Evolutionary conservation across 1,140 invertebrate genomes (phyloP).

Genomic region (Laupala kohalensis): DNA sequence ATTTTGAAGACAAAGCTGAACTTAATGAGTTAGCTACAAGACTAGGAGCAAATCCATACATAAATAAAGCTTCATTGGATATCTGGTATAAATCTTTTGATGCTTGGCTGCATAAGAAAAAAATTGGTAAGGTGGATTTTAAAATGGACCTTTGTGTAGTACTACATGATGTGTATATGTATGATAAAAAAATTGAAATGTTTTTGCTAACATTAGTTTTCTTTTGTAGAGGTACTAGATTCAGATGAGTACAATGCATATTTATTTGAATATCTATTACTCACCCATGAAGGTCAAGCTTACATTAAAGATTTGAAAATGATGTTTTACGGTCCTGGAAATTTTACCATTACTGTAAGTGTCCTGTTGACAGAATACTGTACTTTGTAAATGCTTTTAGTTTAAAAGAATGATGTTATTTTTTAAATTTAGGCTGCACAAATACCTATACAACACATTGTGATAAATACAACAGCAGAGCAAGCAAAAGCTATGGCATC

Average conservation of each 20-base stretch:
- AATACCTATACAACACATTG: constrained; percentile 29
- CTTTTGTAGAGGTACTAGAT: too few relatives aligned
- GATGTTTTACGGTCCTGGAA: constrained; percentile 23
- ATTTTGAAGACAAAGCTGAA: constrained; percentile 25
- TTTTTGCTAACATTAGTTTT: too few relatives aligned
- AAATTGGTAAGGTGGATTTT: constrained; percentile 23
- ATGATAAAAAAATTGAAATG: neutral
- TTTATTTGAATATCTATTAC: constrained; percentile 28
- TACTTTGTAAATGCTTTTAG: neutral
- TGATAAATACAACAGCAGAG: constrained; percentile 25
- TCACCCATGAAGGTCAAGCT: constrained; percentile 28
- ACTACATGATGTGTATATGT: neutral
- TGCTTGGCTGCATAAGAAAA: constrained; percentile 22
- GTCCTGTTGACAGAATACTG: neutral
- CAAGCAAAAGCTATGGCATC: constrained; percentile 28
- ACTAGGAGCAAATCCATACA: constrained; percentile 25
- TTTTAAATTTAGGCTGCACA: constrained; percentile 23
- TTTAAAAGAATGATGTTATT: neutral
- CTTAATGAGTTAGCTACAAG: constrained; percentile 21
- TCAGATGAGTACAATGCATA: constrained; percentile 27
- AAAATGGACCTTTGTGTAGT: neutral
- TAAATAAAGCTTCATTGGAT: constrained; percentile 28
- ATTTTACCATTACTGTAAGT: constrained; percentile 32
- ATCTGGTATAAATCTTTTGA: constrained; percentile 29
- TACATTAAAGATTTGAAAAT: constrained; percentile 33